Evolutionary conservation across 1,140 invertebrate species (phyloP), one percentile per base, ranked within the genome.

Genomic region (Papilio glaucus): DNA sequence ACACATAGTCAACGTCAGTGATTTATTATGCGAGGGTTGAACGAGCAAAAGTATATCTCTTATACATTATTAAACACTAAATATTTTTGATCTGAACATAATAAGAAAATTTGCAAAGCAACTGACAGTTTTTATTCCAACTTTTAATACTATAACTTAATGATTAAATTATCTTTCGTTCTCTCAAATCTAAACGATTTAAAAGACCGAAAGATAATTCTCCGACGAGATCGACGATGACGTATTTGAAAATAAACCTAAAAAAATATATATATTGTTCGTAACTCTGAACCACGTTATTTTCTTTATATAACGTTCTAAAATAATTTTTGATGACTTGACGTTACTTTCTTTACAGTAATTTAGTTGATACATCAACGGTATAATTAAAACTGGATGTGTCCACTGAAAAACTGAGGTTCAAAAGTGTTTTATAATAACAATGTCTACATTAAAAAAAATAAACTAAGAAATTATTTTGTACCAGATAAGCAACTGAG

Each of bases 1-100:
- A 15, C 5, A 21, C 0, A 10, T 65, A 38, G 1, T 15, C 8
- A 39, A 37, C 62, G 37, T 65, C 62, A 18, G 83, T 82, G 82
- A 86, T 53, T 72, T 78, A 77, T 83, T 75, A 80, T 84, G 79
- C 88, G 88, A 90, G 88, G 88, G 88, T 85, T 86, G 88, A 90
- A 87, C 80, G 88, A 87, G 72, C 76, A 78, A 90, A 90, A 88
- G 85, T 90, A 90, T 90, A 71, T 75, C 86, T 90, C 86, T 90
- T 88, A 90, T 90, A 68, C 18, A 53, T n/a, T 37, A 49, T 53
- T 26, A 53, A 9, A 33, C 9, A 13, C 4, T 45, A 24, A 24
- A 41, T 15, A 21, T 12, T 33, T 33, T 39, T 39, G 12, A 8
- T 49, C 2, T 49, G 2, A 49, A 18, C 21, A 49, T 49, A 8